Percentiles rank a stretch among this genome's conserved stretches.
phyloP scores from a whole-genome alignment of 2,888 invertebrate genomes.

The Punctoribates punctum region DNA sequence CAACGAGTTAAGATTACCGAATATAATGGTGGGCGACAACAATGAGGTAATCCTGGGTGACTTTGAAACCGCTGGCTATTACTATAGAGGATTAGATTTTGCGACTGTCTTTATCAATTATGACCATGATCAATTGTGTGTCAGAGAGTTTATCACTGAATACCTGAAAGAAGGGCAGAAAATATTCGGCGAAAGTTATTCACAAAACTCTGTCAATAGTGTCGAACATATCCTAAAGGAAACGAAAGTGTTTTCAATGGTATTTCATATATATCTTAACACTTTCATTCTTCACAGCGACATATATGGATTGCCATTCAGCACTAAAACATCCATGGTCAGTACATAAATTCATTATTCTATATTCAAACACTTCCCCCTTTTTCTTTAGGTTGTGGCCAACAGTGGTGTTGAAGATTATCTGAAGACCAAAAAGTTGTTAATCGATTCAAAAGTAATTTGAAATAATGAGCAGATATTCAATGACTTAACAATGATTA shows the following conservation, averaged over 20 bases:
- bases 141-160: background rate
- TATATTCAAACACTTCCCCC: no score
- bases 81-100: conserved; percentile 32
- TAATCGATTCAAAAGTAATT: no score
- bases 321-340: no score
- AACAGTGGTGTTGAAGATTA: no score
- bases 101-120: background rate
- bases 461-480: no score
- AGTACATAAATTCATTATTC: no score
- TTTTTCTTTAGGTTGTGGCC: no score
- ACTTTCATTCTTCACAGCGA: background rate
- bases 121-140: background rate
- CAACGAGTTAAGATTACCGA: conserved; percentile 19
- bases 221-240: background rate
- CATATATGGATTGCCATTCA: background rate
- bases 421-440: no score
- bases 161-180: background rate
- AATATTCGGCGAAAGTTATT: background rate
- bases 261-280: background rate
- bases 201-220: background rate
- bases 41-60: conserved; percentile 4
- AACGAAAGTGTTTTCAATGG: background rate
- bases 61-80: conserved; percentile 33
- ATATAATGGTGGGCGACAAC: background rate
- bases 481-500: no score